Conservation (phyloP, 2,797 vertebrate genomes). For the Craterocephalus amniculus region DNA sequence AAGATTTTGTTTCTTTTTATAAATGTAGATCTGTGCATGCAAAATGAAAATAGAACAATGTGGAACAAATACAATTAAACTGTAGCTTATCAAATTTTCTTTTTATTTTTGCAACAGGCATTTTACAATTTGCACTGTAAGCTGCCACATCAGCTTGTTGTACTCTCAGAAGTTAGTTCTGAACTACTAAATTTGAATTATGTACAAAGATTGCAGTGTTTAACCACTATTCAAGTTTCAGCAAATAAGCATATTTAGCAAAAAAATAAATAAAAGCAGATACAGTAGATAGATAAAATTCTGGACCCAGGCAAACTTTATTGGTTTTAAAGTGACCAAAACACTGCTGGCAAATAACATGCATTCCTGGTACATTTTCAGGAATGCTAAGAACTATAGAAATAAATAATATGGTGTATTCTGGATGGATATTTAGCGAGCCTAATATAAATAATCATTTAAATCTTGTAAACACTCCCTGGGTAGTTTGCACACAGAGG, state of each 20-base stretch:
- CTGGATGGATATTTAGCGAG: background rate
- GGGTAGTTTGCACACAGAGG: conserved; percentile 24
- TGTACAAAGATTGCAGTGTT: background rate
- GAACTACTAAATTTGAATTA: background rate
- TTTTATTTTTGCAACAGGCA: background rate
- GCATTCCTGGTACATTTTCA: conserved; percentile 28
- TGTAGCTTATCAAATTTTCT: background rate
- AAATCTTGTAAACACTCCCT: conserved; percentile 42
- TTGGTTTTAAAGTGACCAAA: conserved; percentile 60
- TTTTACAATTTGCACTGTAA: background rate
- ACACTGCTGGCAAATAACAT: conserved; percentile 52
- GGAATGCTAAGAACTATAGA: conserved; percentile 21
- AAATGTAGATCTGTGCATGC: background rate
- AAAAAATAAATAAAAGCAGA: background rate
- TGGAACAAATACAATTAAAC: background rate
- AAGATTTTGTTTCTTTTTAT: no score
- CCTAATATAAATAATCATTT: conserved; percentile 15
- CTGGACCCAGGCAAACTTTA: conserved; percentile 64
- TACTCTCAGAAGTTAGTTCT: background rate
- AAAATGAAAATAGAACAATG: background rate
- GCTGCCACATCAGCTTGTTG: background rate
- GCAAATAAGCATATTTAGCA: background rate
- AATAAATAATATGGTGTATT: background rate
- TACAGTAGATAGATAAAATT: background rate
- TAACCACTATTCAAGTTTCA: background rate